These are phyloP conservation scores for Coronaproctus castanopsis DNA, from an alignment of 2,888 invertebrate genomes.

Conservation along the genomic window DNA sequence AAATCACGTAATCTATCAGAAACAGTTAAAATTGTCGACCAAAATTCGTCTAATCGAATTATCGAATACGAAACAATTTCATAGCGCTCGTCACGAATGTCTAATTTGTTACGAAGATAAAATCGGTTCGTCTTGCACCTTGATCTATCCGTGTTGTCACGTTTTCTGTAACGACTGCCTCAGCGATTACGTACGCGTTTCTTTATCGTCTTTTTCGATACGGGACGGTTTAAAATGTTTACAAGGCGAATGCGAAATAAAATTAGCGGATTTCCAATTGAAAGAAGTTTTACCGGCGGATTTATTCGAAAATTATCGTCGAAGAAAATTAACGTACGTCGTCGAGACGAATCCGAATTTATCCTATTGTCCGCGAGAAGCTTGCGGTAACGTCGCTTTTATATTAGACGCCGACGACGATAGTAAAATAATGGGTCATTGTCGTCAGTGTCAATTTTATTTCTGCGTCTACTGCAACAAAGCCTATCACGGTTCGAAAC, in stretches of 20 bases:
- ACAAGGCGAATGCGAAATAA: neutral
- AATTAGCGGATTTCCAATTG: neutral
- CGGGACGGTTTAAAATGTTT: neutral
- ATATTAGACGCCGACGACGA: neutral
- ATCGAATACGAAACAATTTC: neutral
- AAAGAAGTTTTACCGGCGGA: neutral
- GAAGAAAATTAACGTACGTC: neutral
- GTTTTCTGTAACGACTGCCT: neutral
- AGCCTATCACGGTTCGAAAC: neutral
- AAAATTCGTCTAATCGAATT: neutral
- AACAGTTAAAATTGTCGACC: neutral
- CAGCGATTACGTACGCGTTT: neutral
- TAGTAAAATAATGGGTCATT: neutral
- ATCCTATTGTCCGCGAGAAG: neutral
- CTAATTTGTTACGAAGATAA: neutral
- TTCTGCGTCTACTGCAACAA: neutral
- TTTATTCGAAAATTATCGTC: neutral
- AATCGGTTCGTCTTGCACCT: neutral
- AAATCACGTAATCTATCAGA: neutral
- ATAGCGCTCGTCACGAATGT: neutral
- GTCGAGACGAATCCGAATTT: neutral
- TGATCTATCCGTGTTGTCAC: neutral
- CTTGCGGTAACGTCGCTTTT: neutral
- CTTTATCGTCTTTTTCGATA: neutral
- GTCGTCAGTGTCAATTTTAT: neutral